A percentile compares a stretch with the other conserved stretches of the same genome.
phyloP scores from a whole-genome alignment of 2,113 vertebrate genomes.

The Rhineura floridana region DNA sequence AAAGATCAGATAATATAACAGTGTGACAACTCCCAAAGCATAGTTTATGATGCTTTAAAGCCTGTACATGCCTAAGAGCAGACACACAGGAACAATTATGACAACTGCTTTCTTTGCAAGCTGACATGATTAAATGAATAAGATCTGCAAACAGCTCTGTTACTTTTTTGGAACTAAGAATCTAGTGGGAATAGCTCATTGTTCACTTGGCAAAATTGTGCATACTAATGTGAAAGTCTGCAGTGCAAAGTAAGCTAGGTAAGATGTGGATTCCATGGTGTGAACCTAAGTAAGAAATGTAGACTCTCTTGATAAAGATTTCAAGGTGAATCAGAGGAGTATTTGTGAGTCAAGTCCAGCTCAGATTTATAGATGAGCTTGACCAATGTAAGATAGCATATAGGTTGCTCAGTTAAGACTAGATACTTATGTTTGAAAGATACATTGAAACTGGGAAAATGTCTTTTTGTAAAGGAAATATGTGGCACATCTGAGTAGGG shows the following conservation, averaged over 20 bases:
- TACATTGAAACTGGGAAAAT: not conserved
- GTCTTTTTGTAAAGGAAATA: not conserved
- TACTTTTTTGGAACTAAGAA: not conserved
- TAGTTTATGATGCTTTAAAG: not conserved
- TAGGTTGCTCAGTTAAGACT: not conserved
- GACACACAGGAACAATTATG: not conserved
- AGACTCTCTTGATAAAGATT: not conserved
- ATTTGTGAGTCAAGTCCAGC: not conserved
- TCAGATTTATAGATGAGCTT: not conserved
- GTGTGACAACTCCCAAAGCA: not conserved
- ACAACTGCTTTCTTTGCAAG: not conserved
- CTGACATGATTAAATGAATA: not conserved
- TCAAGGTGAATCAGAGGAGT: not conserved
- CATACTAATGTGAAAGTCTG: not conserved
- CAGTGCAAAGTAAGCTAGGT: not conserved
- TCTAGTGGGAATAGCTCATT: not conserved
- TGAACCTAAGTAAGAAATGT: not conserved
- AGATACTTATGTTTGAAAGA: not conserved
- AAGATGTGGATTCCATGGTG: not conserved
- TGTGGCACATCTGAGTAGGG: not conserved
- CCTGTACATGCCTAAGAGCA: not conserved
- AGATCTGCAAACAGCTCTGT: not conserved
- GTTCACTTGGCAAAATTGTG: not conserved
- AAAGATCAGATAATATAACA: not conserved
- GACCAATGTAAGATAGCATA: not conserved